Conservation (phyloP, 2,797 vertebrate genomes). For the Odontamblyopus rebecca region DNA sequence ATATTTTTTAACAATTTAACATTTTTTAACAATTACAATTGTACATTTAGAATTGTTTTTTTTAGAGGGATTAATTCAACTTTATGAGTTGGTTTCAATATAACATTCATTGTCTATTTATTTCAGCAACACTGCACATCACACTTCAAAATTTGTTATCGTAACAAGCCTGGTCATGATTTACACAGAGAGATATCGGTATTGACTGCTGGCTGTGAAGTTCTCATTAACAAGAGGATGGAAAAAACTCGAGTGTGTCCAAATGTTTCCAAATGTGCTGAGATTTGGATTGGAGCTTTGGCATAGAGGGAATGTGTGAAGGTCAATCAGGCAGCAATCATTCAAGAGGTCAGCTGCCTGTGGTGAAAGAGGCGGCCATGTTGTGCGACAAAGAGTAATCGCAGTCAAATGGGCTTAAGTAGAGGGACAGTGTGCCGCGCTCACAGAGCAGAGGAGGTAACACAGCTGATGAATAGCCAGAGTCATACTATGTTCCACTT, state of each 20-base stretch:
- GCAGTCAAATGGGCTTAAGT: conserved; percentile 47
- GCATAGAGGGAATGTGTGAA: conserved; percentile 13
- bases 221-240: conserved; percentile 23
- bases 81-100: too few species aligned
- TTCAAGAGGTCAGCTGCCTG: conserved; percentile 44
- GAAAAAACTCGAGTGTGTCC: conserved; percentile 15
- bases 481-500: conserved; percentile 37
- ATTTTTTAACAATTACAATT: too few species aligned
- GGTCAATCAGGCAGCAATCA: conserved; percentile 46
- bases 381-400: conserved; percentile 46
- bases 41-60: too few species aligned
- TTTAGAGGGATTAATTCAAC: too few species aligned
- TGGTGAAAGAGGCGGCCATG: conserved; percentile 15
- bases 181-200: conserved; percentile 27
- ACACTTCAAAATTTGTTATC: too few species aligned
- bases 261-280: conserved; percentile 8
- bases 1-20: too few species aligned
- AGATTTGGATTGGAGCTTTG: conserved; percentile 8
- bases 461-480: conserved; percentile 28
- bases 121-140: too few species aligned
- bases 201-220: conserved; percentile 14
- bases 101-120: too few species aligned
- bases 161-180: background rate
- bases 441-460: conserved; percentile 23
- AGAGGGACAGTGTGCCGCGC: conserved; percentile 21